Percentiles rank a stretch among this genome's conserved stretches.
These are phyloP conservation scores for Drosophila lacicola DNA, from an alignment of 2,888 invertebrate species.

Conservation along the genomic window DNA sequence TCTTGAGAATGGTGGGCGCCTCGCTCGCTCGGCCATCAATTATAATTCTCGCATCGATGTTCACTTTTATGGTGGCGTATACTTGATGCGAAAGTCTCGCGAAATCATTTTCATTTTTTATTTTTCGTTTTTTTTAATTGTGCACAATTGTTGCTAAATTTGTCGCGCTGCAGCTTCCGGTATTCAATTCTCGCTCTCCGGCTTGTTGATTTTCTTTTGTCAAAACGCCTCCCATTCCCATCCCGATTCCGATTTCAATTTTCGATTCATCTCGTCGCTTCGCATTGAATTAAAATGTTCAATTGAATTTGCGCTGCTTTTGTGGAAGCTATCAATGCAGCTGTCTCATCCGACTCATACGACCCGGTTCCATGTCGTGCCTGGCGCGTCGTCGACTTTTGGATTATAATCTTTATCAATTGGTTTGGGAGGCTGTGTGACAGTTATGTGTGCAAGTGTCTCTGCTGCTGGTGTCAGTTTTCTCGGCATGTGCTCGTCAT, in stretches of 20 bases:
- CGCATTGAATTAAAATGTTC: conserved; percentile 64
- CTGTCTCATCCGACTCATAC: conserved; percentile 3
- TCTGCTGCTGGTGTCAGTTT: conserved; percentile 20
- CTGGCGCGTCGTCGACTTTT: conserved; percentile 53
- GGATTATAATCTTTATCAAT: conserved; percentile 57
- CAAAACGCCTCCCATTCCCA: conserved; percentile 18
- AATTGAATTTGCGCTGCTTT: conserved; percentile 63
- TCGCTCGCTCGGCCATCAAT: conserved; percentile 52
- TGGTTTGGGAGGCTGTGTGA: conserved; percentile 18
- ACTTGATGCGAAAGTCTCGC: conserved; percentile 63
- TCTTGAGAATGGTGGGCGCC: conserved; percentile 30
- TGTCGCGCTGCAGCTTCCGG: conserved; percentile 71
- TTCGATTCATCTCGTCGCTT: conserved; percentile 35
- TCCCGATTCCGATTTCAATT: conserved; percentile 50
- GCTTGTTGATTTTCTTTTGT: conserved; percentile 8
- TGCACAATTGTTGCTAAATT: conserved; percentile 70
- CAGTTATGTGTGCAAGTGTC: conserved; percentile 10
- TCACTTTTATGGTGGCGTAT: conserved; percentile 69
- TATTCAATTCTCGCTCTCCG: conserved; percentile 38
- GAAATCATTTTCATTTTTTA: conserved; percentile 31
- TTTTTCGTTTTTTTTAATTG: conserved; percentile 55
- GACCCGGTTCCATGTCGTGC: conserved; percentile 47
- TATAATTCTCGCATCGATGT: conserved; percentile 59
- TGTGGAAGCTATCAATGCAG: conserved; percentile 61
- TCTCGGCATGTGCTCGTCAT: conserved; percentile 23